phyloP scores from a whole-genome alignment of 2,113 vertebrate genomes.

The Mormyrus lacerda region DNA sequence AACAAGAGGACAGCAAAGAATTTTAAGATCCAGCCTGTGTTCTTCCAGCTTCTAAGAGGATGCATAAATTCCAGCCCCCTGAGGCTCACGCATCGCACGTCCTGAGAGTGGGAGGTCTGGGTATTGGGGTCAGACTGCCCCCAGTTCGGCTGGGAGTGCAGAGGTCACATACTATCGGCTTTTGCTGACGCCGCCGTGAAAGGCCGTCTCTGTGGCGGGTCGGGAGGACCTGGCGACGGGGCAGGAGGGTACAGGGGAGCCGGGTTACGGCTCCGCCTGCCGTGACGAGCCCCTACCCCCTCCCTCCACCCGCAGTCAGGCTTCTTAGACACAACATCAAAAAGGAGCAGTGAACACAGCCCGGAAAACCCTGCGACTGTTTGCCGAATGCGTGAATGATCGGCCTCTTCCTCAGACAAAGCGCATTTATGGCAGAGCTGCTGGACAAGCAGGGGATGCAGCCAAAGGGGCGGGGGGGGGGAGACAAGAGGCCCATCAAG shows the following conservation, averaged over 20 bases:
- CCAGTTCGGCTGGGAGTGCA: background rate
- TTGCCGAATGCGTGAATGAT: background rate
- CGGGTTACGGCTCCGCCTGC: background rate
- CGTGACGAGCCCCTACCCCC: background rate
- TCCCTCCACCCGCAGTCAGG: background rate
- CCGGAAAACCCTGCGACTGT: background rate
- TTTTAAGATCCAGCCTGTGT: background rate
- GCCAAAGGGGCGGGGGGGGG: background rate
- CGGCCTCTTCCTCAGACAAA: background rate
- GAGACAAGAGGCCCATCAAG: background rate
- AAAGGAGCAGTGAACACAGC: background rate
- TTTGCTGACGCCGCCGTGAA: background rate
- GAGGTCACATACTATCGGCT: background rate
- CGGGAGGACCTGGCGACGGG: background rate
- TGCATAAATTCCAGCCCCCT: background rate
- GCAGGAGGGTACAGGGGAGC: background rate
- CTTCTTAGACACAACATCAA: background rate
- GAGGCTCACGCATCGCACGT: background rate
- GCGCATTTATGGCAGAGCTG: background rate
- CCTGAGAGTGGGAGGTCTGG: background rate
- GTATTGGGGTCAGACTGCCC: background rate
- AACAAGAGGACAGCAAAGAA: background rate
- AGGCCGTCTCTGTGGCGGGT: background rate
- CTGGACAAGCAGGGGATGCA: background rate
- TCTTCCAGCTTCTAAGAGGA: too few species aligned